Evolutionary conservation across 2,888 invertebrate genomes (phyloP).

Genomic region (Eumacrocentrus americanus): DNA sequence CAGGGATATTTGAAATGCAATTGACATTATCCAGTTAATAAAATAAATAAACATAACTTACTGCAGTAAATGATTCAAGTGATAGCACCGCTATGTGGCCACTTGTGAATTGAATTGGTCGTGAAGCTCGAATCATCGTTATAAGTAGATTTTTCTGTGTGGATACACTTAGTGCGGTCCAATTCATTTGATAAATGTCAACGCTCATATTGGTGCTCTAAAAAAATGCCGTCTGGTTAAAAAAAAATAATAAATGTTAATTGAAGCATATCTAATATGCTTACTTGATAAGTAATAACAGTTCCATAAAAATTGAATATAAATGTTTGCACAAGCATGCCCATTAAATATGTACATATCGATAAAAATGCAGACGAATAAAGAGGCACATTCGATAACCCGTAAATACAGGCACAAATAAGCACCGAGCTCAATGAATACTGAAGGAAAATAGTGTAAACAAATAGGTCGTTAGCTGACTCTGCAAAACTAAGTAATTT

Average conservation of each 20-base stretch:
- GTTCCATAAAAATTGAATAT: slow-evolving; percentile 47
- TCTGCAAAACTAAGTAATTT: slow-evolving; percentile 11
- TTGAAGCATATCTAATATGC: too few species aligned
- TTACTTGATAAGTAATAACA: slow-evolving; percentile 40
- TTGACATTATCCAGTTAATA: not conserved
- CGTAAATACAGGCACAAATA: too few species aligned
- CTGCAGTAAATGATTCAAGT: not conserved
- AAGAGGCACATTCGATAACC: too few species aligned
- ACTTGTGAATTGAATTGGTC: not conserved
- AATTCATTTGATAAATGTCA: slow-evolving; percentile 27
- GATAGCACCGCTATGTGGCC: not conserved
- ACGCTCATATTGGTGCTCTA: slow-evolving; percentile 27
- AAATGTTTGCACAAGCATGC: slow-evolving; percentile 42
- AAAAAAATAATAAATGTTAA: not conserved
- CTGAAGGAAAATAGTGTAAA: too few species aligned
- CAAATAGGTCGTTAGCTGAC: too few species aligned
- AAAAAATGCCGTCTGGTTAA: too few species aligned
- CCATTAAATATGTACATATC: slow-evolving; percentile 22
- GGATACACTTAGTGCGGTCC: slow-evolving; percentile 4
- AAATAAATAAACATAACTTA: not conserved
- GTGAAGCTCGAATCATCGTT: not conserved
- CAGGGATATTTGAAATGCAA: not conserved
- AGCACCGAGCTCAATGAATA: too few species aligned
- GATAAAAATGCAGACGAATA: slow-evolving; percentile 23
- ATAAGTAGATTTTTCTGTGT: slow-evolving; percentile 1